phyloP scores from a whole-genome alignment of 2,113 vertebrate species.

The Eubucco bourcierii region DNA sequence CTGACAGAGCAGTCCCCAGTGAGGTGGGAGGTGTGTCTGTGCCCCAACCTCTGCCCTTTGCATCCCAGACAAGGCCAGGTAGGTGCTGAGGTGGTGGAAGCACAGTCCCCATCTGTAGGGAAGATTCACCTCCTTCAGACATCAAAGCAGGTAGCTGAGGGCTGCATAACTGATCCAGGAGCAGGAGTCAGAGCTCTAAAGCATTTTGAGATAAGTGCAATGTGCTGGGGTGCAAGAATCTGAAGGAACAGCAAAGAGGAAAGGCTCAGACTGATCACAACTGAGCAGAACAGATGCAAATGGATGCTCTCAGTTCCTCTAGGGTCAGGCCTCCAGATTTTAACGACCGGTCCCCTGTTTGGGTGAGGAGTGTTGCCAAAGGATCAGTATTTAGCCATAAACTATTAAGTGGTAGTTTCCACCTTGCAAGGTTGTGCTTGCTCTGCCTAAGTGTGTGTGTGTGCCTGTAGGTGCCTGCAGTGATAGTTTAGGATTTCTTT shows the following conservation, averaged over 20 bases:
- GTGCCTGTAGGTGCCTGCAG: neutral
- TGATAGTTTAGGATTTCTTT: neutral
- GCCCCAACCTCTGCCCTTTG: no score
- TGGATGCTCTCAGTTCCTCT: neutral
- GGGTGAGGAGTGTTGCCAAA: neutral
- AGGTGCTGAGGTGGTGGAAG: no score
- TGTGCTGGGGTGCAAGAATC: rapidly evolving
- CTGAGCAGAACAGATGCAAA: neutral
- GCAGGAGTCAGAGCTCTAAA: neutral
- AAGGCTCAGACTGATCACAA: neutral
- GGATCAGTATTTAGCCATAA: neutral
- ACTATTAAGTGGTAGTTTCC: neutral
- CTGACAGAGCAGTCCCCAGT: no score
- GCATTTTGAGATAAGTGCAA: neutral
- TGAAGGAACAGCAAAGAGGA: neutral
- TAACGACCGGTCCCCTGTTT: neutral
- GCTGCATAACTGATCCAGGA: neutral
- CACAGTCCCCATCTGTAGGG: no score
- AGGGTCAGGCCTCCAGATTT: neutral
- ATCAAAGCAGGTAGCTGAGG: neutral
- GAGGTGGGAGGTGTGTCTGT: no score
- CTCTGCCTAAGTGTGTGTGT: neutral
- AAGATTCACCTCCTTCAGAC: neutral
- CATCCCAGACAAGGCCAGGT: no score
- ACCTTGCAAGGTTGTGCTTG: neutral